Conservation (phyloP, 2,113 vertebrate genomes). For the Dryoscopus gambensis region DNA sequence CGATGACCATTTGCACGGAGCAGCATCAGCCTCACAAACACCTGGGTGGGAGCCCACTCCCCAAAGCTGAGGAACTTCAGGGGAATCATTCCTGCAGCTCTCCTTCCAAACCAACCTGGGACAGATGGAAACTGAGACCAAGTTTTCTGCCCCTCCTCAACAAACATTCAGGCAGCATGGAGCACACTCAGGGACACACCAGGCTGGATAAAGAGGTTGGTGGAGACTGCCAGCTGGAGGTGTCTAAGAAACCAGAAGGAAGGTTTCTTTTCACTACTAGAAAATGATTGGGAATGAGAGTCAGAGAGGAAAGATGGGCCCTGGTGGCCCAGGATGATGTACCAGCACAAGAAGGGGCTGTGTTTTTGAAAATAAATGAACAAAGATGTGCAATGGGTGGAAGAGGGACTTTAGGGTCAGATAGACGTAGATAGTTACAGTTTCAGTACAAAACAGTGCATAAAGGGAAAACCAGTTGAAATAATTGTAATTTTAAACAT, state of each 20-base stretch:
- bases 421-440: not conserved
- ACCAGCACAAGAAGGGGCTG: not conserved
- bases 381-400: not conserved
- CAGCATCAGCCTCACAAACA: not conserved
- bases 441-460: not conserved
- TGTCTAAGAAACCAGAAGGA: not conserved
- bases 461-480: not conserved
- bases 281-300: not conserved
- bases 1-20: rapidly evolving
- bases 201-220: not conserved
- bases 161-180: not conserved
- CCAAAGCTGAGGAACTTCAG: not conserved
- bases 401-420: not conserved
- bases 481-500: not conserved
- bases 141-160: not conserved
- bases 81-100: not conserved
- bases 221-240: not conserved
- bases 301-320: not conserved
- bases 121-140: not conserved
- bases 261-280: not conserved
- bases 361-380: not conserved
- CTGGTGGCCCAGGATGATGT: not conserved
- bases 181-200: not conserved
- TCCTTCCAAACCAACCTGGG: not conserved
- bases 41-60: not conserved